Base-by-base conservation (phyloP, 2,888 invertebrate species). In the Dicranocentrus wangi region DNA sequence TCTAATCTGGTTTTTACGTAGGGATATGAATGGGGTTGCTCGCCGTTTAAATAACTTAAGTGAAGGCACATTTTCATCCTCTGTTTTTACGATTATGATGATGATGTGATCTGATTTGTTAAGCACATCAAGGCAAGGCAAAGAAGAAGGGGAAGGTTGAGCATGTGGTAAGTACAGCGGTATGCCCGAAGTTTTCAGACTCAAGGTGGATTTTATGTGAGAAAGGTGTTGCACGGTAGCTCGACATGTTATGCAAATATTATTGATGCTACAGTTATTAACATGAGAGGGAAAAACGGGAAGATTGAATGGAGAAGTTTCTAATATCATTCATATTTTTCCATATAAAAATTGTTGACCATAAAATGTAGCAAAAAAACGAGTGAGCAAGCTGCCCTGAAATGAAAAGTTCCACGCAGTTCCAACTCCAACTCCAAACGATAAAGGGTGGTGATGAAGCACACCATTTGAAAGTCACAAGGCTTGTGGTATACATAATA, bases 21-120 rank as follows among this genome's bases (percentile, higher is more conserved):
- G n/a, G 32, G 42, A 42, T 3, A 63, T 63, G 28, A 61, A 51
- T 51, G 72, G 42, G 42, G 1, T 42, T 60, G 60, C 8, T n/a
- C 27, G 5, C 13, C 61, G 55, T 28, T 61, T 28, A 28, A 72
- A 39, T 21, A 21, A 66, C 43, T 55, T 42, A 66, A 42, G 66
- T 19, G 58, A 25, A 66, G 42, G 53, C 66, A 55, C 65, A 65
- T 39, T 73, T 66, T 73, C 2, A 51, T 58, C 32, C 47, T 55
- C n/a, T 66, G 32, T 42, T 53, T 66, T 75, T 75, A 75, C 32
- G 65, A 75, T 66, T 75, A 75, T 55, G 66, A 39, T 66, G 55
- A 75, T 75, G 66, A 75, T 75, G 75, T 75, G 75, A 75, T 75
- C 75, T 75, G 75, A 75, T 75, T 75, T 75, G 75, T 51, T 75